Evolutionary conservation across 1,140 invertebrate genomes (phyloP).

Genomic region (Sogatella furcifera): DNA sequence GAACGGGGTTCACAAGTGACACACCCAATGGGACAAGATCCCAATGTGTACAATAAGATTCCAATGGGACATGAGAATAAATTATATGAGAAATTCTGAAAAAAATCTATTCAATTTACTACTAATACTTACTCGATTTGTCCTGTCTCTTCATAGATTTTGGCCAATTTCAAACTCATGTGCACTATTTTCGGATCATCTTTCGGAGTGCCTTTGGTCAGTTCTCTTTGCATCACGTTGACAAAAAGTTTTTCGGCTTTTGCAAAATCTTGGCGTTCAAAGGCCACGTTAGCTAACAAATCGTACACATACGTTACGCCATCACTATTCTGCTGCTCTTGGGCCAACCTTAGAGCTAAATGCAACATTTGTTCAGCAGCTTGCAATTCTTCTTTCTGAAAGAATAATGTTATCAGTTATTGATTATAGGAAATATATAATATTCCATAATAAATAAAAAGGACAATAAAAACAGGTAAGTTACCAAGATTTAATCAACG

Average conservation of each 20-base stretch:
- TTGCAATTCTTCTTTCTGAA: constrained; percentile 58
- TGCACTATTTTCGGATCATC: constrained; percentile 65
- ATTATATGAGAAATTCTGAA: too few relatives aligned
- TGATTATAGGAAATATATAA: too few relatives aligned
- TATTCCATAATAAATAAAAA: too few relatives aligned
- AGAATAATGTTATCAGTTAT: background rate
- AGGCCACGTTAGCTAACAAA: constrained; percentile 80
- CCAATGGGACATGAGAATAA: too few relatives aligned
- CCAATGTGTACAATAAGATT: too few relatives aligned
- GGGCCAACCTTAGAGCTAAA: constrained; percentile 68
- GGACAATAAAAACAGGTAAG: too few relatives aligned
- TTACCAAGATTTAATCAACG: too few relatives aligned
- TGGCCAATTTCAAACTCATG: constrained; percentile 66
- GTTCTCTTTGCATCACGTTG: constrained; percentile 63
- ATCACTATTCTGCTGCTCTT: constrained; percentile 59
- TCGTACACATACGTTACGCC: constrained; percentile 82
- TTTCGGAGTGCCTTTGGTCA: constrained; percentile 50
- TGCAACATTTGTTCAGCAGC: constrained; percentile 78
- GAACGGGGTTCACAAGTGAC: too few relatives aligned
- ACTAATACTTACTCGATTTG: constrained; percentile 39
- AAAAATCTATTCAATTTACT: too few relatives aligned
- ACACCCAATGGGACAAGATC: too few relatives aligned
- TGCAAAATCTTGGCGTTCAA: constrained; percentile 56
- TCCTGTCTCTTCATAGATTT: constrained; percentile 50
- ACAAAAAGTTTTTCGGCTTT: constrained; percentile 80